A percentile compares a stretch with the other conserved stretches of the same genome.
These are phyloP conservation scores for Drosophila willistoni DNA, from an alignment of 1,140 invertebrate species.

Conservation along the genomic window DNA sequence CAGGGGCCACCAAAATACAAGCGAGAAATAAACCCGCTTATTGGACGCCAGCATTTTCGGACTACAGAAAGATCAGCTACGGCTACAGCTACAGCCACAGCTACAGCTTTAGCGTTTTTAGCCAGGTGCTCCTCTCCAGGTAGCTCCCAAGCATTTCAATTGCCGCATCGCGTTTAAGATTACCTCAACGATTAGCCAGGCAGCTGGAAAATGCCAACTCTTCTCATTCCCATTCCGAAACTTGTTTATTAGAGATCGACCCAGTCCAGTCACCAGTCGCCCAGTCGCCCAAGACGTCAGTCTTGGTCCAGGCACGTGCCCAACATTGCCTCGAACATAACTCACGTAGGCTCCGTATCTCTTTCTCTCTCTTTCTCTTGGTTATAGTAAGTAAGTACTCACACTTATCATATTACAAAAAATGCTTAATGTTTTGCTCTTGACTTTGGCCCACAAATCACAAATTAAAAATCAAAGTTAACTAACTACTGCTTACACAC, in stretches of 20 bases:
- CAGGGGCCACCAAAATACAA: constrained; percentile 57
- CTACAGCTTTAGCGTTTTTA: neutral
- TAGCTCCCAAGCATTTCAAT: constrained; percentile 67
- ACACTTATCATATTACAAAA: constrained; percentile 37
- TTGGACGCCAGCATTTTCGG: constrained; percentile 56
- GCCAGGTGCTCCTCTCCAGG: constrained; percentile 43
- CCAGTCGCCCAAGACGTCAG: constrained; percentile 5
- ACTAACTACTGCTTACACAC: constrained; percentile 12
- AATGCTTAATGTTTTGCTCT: neutral
- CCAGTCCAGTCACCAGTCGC: constrained; percentile 1
- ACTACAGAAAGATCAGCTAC: constrained; percentile 38
- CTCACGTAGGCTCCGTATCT: constrained; percentile 28
- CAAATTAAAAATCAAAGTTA: constrained; percentile 76
- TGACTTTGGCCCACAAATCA: constrained; percentile 15
- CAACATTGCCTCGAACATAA: constrained; percentile 19
- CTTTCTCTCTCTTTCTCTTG: neutral
- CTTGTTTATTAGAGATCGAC: constrained; percentile 70
- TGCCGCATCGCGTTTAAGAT: constrained; percentile 76
- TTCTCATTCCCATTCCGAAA: constrained; percentile 38
- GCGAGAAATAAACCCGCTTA: constrained; percentile 17
- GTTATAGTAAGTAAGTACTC: constrained; percentile 7
- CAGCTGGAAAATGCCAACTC: constrained; percentile 73
- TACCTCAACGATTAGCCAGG: constrained; percentile 75
- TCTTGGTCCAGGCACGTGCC: constrained; percentile 39
- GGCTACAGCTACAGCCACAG: constrained; percentile 18